A percentile compares a stretch with the other conserved stretches of the same genome.
Conservation (phyloP, 2,888 invertebrate genomes). For the Philopedon plagiatum region DNA sequence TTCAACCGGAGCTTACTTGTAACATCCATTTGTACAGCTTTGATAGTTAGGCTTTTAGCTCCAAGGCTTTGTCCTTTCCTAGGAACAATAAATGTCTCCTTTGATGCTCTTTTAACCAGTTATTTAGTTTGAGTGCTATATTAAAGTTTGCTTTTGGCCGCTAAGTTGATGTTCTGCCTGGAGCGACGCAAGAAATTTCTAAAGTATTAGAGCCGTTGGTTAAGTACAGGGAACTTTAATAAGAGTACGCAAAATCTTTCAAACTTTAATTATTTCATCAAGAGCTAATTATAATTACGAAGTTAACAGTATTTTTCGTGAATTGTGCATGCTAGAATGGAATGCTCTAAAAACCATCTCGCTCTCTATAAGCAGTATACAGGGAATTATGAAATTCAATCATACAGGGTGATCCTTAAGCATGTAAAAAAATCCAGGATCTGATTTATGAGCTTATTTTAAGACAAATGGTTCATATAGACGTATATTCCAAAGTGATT, state of each 20-base stretch:
- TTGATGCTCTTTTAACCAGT: slow-evolving; percentile 10
- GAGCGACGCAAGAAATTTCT: not conserved
- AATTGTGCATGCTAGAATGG: too few species aligned
- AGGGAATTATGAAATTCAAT: too few species aligned
- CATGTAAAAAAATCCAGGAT: too few species aligned
- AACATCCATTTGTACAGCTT: slow-evolving; percentile 7
- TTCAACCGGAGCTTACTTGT: not conserved
- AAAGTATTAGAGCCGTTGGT: not conserved
- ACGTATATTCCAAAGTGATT: too few species aligned
- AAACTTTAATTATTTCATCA: not conserved
- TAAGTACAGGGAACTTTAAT: not conserved
- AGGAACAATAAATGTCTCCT: slow-evolving; percentile 12
- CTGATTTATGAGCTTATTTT: too few species aligned
- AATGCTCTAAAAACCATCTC: too few species aligned
- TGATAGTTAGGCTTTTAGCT: slow-evolving; percentile 9
- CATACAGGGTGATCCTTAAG: too few species aligned
- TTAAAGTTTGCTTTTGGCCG: slow-evolving; percentile 11
- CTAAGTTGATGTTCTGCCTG: not conserved
- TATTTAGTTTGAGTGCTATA: slow-evolving; percentile 8
- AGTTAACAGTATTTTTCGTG: not conserved
- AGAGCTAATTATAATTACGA: not conserved
- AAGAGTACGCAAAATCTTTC: not conserved
- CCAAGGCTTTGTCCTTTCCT: not conserved
- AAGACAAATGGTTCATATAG: too few species aligned
- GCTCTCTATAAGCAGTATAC: too few species aligned